A percentile compares a stretch with the other conserved stretches of the same genome.
phyloP scores from a whole-genome alignment of 1,140 invertebrate genomes.

The Eumaeus atala region DNA sequence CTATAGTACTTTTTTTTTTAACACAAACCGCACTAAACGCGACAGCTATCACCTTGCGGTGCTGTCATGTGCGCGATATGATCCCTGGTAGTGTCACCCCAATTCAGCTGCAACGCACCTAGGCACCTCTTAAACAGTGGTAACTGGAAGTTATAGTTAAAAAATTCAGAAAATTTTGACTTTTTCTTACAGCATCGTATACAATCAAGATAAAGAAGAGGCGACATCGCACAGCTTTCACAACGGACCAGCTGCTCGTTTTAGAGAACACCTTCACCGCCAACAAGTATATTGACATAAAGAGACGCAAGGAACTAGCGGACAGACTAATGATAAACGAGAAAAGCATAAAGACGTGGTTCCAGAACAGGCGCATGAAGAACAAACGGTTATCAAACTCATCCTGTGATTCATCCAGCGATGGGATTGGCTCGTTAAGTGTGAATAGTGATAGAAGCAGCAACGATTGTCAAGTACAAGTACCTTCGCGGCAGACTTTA shows the following conservation, averaged over 20 bases:
- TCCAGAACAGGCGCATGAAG: conserved; percentile 58
- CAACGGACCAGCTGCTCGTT: conserved; percentile 45
- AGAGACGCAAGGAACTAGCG: conserved; percentile 37
- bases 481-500: too few species aligned
- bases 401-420: conserved; percentile 21
- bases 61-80: too few species aligned
- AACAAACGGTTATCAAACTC: conserved; percentile 45
- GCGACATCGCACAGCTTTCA: conserved; percentile 43
- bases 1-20: too few species aligned
- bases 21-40: too few species aligned
- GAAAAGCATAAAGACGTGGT: conserved; percentile 55
- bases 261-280: conserved; percentile 37
- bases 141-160: neutral
- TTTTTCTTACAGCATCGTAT: neutral
- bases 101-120: too few species aligned
- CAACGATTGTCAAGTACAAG: too few species aligned
- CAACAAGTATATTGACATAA: conserved; percentile 35
- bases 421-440: neutral
- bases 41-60: too few species aligned
- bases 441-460: neutral
- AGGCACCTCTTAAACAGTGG: too few species aligned
- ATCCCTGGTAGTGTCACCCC: too few species aligned
- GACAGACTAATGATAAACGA: conserved; percentile 35
- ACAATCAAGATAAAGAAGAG: conserved; percentile 46
- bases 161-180: neutral